Base-by-base conservation (phyloP, 2,113 vertebrate genomes). In the Reinhardtius hippoglossoides region DNA sequence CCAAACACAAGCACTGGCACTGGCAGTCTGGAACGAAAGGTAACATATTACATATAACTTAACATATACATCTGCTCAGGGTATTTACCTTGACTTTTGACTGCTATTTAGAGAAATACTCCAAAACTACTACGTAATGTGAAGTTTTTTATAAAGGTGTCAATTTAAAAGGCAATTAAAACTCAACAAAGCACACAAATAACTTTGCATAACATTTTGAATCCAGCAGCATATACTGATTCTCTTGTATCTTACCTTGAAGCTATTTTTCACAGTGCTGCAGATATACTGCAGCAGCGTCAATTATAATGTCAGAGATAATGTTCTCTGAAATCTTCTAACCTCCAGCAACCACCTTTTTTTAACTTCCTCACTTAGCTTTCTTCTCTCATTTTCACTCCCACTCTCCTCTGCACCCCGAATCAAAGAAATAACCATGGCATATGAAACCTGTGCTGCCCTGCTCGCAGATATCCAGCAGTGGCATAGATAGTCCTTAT, bases 1-100 rank as follows among this genome's bases (percentile, higher is more conserved):
- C 57, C 74, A 46, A 82, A 70, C 72, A 9, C 61, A 3, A 64
- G 76, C 89, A 31, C 67, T 0, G 85, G 92, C 21, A 94, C 95
- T 7, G 93, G 93, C 76, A 90, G 94, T 83, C 94, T 96, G 55
- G 97, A 98, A 62, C 93, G 93, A 84, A 97, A 98, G 97, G 97
- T 99, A 95, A 78, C 13, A 13, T 52, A 52, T 9, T 2, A 52
- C 20, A 52, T 52, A 52, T 2, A 52, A n/a, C 7, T 4, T 56
- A 12, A 21, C 31, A 12, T 20, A 12, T 21, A 18, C 1, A 54
- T 67, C 37, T 68, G 24, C 5, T 55, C 56, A 56, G 3, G 46
- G 18, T 3, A 3, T 44, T 46, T 27, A 40, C 18, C 21, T 40
- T 40, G 42, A 58, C 5, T 18, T 60, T 21, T 5, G 3, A 73